Conservation (phyloP, 2,113 vertebrate genomes). For the Notiomystis cincta region DNA sequence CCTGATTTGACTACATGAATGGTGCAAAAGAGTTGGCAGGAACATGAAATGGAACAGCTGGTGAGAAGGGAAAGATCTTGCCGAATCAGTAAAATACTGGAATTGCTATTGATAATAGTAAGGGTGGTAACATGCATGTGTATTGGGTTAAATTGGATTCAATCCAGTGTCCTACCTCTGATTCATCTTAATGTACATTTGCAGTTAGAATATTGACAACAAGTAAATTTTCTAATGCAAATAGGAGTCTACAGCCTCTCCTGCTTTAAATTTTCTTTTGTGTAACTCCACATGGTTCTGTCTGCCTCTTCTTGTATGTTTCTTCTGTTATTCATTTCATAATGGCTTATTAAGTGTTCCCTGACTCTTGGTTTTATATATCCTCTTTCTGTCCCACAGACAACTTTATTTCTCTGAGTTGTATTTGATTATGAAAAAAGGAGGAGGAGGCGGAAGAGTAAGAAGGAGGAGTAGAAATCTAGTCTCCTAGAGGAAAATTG, state of each 20-base stretch:
- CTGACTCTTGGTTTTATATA: not conserved
- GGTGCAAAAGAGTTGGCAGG: conserved; percentile 13
- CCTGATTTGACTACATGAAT: not conserved
- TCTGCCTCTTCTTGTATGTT: not conserved
- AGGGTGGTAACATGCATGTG: not conserved
- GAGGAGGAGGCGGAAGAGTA: not conserved
- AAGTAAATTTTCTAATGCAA: not conserved
- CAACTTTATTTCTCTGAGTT: not conserved
- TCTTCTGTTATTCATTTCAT: not conserved
- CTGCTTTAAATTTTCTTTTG: not conserved
- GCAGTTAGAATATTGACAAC: not conserved
- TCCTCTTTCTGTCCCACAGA: not conserved
- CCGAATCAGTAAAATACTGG: not conserved
- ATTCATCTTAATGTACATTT: not conserved
- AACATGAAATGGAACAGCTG: conserved; percentile 1
- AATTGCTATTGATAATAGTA: not conserved
- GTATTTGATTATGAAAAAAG: not conserved
- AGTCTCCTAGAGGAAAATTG: conserved; percentile 47
- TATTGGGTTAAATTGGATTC: not conserved
- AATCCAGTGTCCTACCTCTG: not conserved
- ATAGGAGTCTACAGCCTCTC: not conserved
- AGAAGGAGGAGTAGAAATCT: conserved; percentile 12
- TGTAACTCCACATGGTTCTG: not conserved
- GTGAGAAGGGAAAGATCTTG: not conserved
- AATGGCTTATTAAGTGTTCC: not conserved